Percentiles rank a stretch among this genome's conserved stretches.
These are phyloP conservation scores for Xenopus tropicalis DNA, from an alignment of 2,113 vertebrate genomes.

Conservation along the genomic window DNA sequence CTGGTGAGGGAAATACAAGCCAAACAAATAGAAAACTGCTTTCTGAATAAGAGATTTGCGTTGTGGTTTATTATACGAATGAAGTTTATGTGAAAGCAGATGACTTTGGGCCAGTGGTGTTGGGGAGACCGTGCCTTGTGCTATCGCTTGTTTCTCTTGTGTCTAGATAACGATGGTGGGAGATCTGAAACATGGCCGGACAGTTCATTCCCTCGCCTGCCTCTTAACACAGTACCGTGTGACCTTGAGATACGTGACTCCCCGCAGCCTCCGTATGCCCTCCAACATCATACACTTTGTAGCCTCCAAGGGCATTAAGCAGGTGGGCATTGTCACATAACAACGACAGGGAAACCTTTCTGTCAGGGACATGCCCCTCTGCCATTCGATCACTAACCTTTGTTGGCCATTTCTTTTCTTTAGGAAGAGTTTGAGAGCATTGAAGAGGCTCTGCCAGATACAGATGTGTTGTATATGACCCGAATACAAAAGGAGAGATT, in stretches of 20 bases:
- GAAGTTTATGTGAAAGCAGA: no score
- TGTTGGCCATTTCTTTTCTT: not conserved
- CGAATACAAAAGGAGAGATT: conserved; percentile 96
- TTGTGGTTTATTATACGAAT: no score
- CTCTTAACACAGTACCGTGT: conserved; percentile 93
- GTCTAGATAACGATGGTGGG: conserved; percentile 94
- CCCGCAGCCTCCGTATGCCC: conserved; percentile 84
- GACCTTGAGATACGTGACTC: conserved; percentile 88
- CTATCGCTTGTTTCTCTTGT: no score
- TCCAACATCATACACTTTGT: conserved; percentile 79
- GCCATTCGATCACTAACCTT: no score
- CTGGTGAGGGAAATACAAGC: no score
- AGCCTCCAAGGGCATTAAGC: conserved; percentile 87
- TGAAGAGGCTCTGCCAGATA: conserved; percentile 88
- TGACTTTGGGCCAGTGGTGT: no score
- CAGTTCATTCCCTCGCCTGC: conserved; percentile 90
- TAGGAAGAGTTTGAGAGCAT: conserved; percentile 95
- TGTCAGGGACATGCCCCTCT: no score
- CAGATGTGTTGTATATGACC: conserved; percentile 92
- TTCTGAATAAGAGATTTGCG: no score
- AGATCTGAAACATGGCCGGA: conserved; percentile 93
- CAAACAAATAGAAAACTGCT: no score
- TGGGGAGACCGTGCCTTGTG: no score
- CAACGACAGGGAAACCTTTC: not conserved
- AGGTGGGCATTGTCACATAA: conserved; percentile 65